A percentile compares a stretch with the other conserved stretches of the same genome.
Evolutionary conservation across 2,797 vertebrate species (phyloP).

Genomic region (Bovichtus diacanthus): DNA sequence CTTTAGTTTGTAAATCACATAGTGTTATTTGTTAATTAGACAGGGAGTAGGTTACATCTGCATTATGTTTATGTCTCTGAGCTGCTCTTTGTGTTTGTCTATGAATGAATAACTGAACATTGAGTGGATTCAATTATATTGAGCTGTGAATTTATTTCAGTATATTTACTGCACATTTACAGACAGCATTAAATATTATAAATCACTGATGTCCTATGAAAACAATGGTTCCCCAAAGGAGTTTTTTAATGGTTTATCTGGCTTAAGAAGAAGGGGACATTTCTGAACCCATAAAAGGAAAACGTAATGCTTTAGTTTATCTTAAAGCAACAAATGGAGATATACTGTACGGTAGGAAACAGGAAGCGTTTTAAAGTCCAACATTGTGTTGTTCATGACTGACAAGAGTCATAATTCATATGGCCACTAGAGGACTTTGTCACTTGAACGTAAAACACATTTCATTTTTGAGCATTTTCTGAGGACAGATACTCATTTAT

Average conservation of each 20-base stretch:
- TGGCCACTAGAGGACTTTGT: background rate
- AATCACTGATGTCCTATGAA: background rate
- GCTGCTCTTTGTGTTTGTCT: background rate
- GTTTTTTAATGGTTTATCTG: background rate
- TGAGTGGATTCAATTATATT: background rate
- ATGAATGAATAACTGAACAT: constrained; percentile 9
- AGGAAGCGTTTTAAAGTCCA: background rate
- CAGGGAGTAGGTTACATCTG: background rate
- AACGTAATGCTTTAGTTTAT: background rate
- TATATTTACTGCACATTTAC: background rate
- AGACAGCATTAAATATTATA: background rate
- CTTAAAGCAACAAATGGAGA: too few relatives aligned
- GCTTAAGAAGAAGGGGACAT: too few relatives aligned
- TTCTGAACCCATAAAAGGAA: background rate
- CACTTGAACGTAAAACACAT: background rate
- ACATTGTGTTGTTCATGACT: background rate
- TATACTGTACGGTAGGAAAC: too few relatives aligned
- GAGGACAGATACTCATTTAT: background rate
- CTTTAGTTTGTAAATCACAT: background rate
- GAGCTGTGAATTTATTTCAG: background rate
- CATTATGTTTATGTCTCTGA: background rate
- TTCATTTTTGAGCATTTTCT: background rate
- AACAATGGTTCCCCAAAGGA: too few relatives aligned
- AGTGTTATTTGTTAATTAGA: background rate
- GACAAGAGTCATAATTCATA: background rate